Evolutionary conservation across 2,888 invertebrate genomes (phyloP).

Genomic region (Druceiella hillmani): DNA sequence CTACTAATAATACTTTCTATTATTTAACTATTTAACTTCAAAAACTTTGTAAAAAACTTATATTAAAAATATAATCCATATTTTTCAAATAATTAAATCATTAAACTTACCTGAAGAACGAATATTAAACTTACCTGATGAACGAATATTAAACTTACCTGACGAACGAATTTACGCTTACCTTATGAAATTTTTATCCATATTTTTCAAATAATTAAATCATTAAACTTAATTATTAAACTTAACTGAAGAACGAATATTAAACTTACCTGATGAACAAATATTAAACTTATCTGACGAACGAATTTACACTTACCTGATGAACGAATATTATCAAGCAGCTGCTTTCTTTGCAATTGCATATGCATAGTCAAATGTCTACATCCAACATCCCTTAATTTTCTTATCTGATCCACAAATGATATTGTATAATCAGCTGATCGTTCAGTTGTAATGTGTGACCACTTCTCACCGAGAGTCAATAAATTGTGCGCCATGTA

Average conservation of each 20-base stretch:
- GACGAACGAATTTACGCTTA: slow-evolving; percentile 29
- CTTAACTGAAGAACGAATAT: neutral
- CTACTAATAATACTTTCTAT: too few relatives aligned
- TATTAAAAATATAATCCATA: too few relatives aligned
- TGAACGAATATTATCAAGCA: slow-evolving; percentile 68
- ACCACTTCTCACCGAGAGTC: slow-evolving; percentile 63
- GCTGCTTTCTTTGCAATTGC: slow-evolving; percentile 67
- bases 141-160: neutral
- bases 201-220: too few relatives aligned
- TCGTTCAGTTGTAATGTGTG: slow-evolving; percentile 52
- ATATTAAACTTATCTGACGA: slow-evolving; percentile 2
- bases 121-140: neutral
- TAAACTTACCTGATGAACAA: neutral
- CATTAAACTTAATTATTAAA: too few relatives aligned
- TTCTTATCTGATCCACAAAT: slow-evolving; percentile 62
- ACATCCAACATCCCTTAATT: slow-evolving; percentile 63
- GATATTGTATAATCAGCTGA: slow-evolving; percentile 53
- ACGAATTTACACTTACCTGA: slow-evolving; percentile 51
- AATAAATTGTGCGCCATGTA: slow-evolving; percentile 72
- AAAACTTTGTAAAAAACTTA: too few relatives aligned
- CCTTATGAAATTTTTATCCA: too few relatives aligned
- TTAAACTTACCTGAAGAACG: slow-evolving; percentile 1
- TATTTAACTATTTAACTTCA: too few relatives aligned
- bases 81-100: too few relatives aligned
- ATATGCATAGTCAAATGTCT: slow-evolving; percentile 68